Percentiles rank a stretch among this genome's conserved stretches.
These are phyloP conservation scores for Himalopsyche kuldschensis DNA, from an alignment of 2,888 invertebrate genomes.

Conservation along the genomic window DNA sequence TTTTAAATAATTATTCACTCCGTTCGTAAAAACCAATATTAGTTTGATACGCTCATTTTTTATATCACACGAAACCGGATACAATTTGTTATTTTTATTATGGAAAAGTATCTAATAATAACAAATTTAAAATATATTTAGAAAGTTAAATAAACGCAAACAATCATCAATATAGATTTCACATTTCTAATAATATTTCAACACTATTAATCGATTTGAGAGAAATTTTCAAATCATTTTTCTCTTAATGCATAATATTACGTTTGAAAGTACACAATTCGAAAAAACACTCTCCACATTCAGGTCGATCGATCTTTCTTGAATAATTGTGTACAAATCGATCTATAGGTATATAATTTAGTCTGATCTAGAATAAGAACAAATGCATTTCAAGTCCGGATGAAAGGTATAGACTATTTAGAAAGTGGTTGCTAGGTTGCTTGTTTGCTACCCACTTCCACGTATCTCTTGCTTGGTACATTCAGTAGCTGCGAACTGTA, in stretches of 20 bases:
- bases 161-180: background rate
- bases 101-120: background rate
- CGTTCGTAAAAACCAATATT: background rate
- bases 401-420: background rate
- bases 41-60: background rate
- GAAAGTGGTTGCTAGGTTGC: background rate
- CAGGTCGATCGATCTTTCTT: background rate
- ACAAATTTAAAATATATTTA: background rate
- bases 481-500: background rate
- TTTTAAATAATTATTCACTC: background rate
- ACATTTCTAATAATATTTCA: background rate
- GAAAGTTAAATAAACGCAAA: background rate
- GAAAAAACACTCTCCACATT: background rate
- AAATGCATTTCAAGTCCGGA: background rate
- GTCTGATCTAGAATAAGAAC: background rate
- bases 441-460: conserved; percentile 1
- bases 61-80: background rate
- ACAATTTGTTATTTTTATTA: background rate
- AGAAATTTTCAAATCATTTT: background rate
- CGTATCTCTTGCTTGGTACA: background rate
- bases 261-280: background rate
- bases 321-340: background rate
- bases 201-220: background rate
- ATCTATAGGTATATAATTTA: background rate
- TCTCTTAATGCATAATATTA: background rate